A percentile compares a stretch with the other conserved stretches of the same genome.
These are phyloP conservation scores for Triops cancriformis DNA, from an alignment of 1,140 invertebrate genomes.

Conservation along the genomic window DNA sequence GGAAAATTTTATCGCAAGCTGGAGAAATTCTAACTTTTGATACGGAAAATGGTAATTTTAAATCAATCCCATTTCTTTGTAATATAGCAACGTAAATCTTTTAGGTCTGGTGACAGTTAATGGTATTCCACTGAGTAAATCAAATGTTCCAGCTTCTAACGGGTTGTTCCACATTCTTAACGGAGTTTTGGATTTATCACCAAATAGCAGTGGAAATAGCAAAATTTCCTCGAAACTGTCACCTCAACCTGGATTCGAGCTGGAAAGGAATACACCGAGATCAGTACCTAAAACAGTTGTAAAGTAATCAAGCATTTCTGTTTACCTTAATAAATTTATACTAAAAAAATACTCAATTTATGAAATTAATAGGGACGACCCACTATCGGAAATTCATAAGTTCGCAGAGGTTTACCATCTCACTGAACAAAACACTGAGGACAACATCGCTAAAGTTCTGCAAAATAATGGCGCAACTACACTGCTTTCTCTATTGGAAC, in stretches of 20 bases:
- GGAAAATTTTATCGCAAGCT: not conserved
- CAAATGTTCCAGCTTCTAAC: not conserved
- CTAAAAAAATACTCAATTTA: not conserved
- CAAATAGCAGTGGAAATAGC: not conserved
- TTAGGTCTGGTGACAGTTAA: not conserved
- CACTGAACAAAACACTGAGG: conserved; percentile 15
- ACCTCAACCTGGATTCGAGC: not conserved
- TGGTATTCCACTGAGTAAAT: not conserved
- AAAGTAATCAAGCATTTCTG: not conserved
- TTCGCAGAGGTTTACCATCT: conserved; percentile 24
- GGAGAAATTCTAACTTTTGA: not conserved
- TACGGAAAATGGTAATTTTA: not conserved
- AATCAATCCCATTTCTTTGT: not conserved
- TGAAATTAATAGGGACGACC: not conserved
- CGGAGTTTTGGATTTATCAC: not conserved
- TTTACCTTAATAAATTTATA: not conserved
- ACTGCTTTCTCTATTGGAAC: conserved; percentile 25
- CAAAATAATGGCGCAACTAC: conserved; percentile 22
- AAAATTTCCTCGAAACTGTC: not conserved
- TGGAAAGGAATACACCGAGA: not conserved
- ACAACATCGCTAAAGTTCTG: conserved; percentile 22
- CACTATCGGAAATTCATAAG: conserved; percentile 22
- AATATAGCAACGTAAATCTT: not conserved
- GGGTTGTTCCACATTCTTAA: not conserved
- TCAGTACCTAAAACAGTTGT: not conserved